Conservation (phyloP, 1,140 invertebrate species). For the Cryptotermes secundus region DNA sequence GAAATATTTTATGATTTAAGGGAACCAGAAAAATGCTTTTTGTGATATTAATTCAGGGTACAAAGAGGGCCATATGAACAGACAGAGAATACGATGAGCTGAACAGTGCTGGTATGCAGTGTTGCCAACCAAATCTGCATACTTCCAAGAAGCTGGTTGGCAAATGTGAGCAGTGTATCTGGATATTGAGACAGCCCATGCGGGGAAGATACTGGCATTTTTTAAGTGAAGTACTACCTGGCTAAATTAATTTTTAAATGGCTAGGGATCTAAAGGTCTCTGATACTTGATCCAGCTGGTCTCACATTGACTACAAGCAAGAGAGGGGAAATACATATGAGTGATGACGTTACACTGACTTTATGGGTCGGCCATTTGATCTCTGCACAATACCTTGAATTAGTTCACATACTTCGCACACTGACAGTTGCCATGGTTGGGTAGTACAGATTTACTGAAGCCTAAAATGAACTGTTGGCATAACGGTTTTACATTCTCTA, state of each 20-base stretch:
- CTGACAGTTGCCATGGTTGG: background rate
- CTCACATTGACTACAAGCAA: no score
- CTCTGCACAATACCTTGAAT: no score
- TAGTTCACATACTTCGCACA: no score
- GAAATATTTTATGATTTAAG: background rate
- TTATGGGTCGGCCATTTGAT: no score
- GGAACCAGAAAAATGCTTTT: background rate
- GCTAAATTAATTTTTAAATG: no score
- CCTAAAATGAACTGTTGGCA: background rate
- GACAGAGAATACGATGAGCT: background rate
- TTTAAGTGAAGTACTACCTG: no score
- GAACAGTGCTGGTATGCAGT: background rate
- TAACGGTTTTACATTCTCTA: background rate
- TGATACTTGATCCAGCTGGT: no score
- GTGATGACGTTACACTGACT: no score
- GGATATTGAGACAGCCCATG: background rate
- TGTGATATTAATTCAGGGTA: conserved; percentile 1
- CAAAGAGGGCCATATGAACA: background rate
- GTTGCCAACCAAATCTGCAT: background rate
- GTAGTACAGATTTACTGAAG: background rate
- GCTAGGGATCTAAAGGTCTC: no score
- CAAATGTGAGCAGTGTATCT: background rate
- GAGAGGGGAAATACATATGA: no score
- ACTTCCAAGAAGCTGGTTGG: background rate
- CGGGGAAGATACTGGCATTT: background rate